Evolutionary conservation across 2,888 invertebrate species (phyloP).

Genomic region (Aquatica leii): DNA sequence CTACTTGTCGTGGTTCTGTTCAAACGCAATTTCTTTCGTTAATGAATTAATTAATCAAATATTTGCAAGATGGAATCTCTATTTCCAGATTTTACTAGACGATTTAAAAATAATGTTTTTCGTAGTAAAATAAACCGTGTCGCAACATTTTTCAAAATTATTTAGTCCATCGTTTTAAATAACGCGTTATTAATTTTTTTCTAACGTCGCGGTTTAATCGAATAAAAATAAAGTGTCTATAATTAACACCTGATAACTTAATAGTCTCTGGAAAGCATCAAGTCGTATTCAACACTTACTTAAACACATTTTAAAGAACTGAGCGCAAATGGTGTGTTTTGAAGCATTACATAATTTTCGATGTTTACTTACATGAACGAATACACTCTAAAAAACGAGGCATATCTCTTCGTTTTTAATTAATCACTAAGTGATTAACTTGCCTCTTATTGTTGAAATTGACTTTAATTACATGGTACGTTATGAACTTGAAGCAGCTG

Average conservation of each 20-base stretch:
- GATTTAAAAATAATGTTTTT: neutral
- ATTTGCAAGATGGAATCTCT: no score
- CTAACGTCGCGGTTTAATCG: conserved; percentile 1
- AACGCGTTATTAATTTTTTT: neutral
- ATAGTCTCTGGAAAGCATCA: conserved; percentile 10
- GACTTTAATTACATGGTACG: conserved; percentile 34
- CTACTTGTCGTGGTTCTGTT: conserved; percentile 31
- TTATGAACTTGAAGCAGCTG: conserved; percentile 11
- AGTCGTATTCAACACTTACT: conserved; percentile 21
- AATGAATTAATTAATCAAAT: no score
- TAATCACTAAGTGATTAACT: conserved; percentile 37
- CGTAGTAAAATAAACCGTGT: conserved; percentile 18
- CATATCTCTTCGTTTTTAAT: conserved; percentile 34
- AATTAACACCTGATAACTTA: conserved; percentile 24
- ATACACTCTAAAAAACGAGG: conserved; percentile 20
- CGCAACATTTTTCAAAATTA: conserved; percentile 14
- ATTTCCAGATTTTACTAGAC: no score
- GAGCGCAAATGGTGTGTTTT: conserved; percentile 23
- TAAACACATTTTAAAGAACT: conserved; percentile 22
- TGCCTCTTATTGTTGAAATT: conserved; percentile 37
- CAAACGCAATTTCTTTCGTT: neutral
- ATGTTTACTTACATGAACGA: conserved; percentile 21
- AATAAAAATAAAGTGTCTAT: neutral
- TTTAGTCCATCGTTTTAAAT: conserved; percentile 14
- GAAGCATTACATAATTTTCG: conserved; percentile 12